Base-by-base conservation (phyloP, 2,113 vertebrate genomes). In the Gymnarchus niloticus region DNA sequence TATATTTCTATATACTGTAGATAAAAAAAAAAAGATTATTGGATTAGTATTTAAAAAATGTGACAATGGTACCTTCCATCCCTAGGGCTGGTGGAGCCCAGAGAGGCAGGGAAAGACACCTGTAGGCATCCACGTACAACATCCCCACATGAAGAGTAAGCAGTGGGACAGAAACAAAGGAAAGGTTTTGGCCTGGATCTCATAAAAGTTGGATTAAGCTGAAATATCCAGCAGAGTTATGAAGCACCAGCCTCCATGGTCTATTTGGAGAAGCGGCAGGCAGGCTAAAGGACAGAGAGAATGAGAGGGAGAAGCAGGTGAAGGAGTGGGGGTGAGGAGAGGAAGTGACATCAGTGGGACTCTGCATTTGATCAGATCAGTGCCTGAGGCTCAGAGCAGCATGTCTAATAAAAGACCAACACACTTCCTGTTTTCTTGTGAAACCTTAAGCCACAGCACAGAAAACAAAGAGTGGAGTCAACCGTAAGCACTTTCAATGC, bases 321-420 rank as follows among this genome's bases (percentile, higher is more conserved):
- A 89, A 49, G 28, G 83, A 89, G 78, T 84, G 80, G 86, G 87
- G 51, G 56, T 80, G 57, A 56, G 81, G 84, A 25, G 56, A 25
- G 77, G 85, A 78, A 83, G 77, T 61, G 76, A 76, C 56, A 81
- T 87, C 87, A 86, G 85, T 87, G 89, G 87, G 86, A 21, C 41
- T 12, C 65, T 88, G 59, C 90, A 89, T 84, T 87, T 44, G 85
- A 88, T 90, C 86, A 89, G 89, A 90, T 89, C 87, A 48, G 83
- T 85, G 84, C 88, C 88, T 86, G 76, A 83, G 86, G 89, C 87
- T 84, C 85, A 46, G 83, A 77, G 57, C 59, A 69, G 84, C 80
- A 19, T 28, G 78, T 84, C 89, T 87, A 90, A 90, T 90, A 89
- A 90, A 90, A 89, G 87, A 82, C 83, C 33, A 85, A 57, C 52